A percentile compares a stretch with the other conserved stretches of the same genome.
Conservation (phyloP, 2,888 invertebrate species). For the Agrochola lychnidis region DNA sequence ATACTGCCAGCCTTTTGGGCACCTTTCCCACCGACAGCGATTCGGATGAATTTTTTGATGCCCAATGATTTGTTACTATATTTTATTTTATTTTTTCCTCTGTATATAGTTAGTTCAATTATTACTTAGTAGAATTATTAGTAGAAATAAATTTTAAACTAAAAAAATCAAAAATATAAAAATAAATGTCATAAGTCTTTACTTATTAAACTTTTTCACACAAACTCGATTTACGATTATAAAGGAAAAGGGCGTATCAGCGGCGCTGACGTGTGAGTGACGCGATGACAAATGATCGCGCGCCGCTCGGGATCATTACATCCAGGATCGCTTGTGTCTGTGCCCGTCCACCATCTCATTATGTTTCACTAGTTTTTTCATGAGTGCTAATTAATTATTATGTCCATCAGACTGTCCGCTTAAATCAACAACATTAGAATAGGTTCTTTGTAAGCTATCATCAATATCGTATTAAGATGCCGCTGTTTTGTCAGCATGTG, state of each 20-base stretch:
- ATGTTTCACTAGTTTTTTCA: constrained; percentile 65
- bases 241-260: constrained; percentile 83
- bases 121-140: too few species aligned
- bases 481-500: constrained; percentile 63
- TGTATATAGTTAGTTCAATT: too few species aligned
- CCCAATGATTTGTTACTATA: too few species aligned
- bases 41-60: too few species aligned
- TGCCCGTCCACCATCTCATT: constrained; percentile 60
- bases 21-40: too few species aligned
- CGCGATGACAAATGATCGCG: constrained; percentile 85
- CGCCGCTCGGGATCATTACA: constrained; percentile 75
- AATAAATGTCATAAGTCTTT: too few species aligned
- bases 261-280: constrained; percentile 83
- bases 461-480: constrained; percentile 65
- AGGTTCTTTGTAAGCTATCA: constrained; percentile 65
- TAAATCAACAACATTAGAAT: constrained; percentile 70
- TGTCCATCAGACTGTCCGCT: constrained; percentile 69
- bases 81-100: too few species aligned
- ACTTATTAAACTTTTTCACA: constrained; percentile 58
- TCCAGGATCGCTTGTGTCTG: constrained; percentile 46
- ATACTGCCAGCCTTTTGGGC: too few species aligned
- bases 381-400: constrained; percentile 69
- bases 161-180: too few species aligned
- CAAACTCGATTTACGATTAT: constrained; percentile 75
- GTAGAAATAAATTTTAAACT: too few species aligned